Evolutionary conservation across 2,113 vertebrate species (phyloP), one percentile per base, ranked within the genome.

Genomic region (Otolemur garnettii): DNA sequence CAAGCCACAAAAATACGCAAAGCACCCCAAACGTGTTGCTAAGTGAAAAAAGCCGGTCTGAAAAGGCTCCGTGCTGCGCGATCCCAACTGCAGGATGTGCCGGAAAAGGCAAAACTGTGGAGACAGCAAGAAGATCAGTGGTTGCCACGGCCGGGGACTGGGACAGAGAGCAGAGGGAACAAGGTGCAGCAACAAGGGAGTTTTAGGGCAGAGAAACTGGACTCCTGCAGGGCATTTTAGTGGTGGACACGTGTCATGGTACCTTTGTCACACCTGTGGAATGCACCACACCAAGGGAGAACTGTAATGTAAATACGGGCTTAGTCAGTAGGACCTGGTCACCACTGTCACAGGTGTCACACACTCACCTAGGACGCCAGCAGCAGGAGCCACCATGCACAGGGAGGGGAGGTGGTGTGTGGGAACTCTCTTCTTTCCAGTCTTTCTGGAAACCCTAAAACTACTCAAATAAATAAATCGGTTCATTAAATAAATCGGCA

Each of bases 291-390:
- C 45, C 12, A n/a, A 26, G 74, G 26, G 19, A 1, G 62, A 77
- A 33, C 30, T 8, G 66, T 42, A 14, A 5, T 9, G 74, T 18
- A 19, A 38, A 35, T 1, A 0, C 0, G 4, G 19, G 66, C 11
- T 71, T 60, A 4, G 17, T 33, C 14, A 50, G n/a, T n/a, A 9
- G 59, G 10, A 22, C 42, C 1, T 15, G 22, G 12, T 24, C 60
- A 2, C 42, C 7, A 1, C 8, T 15, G 5, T 38, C 28, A 42
- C 0, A 2, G 1, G 28, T 7, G 24, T 4, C 2, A 30, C 55
- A 22, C 84, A 26, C 19, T 17, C 4, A 33, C 0, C 24, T n/a
- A 15, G 45, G 83, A 28, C 1, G 11, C 17, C 15, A 33, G 30
- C 17, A 11, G 30, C 1, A 22, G 1, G 6, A 28, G 82, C 22